Base-by-base conservation (phyloP, 2,113 vertebrate genomes). In the Eira barbara region DNA sequence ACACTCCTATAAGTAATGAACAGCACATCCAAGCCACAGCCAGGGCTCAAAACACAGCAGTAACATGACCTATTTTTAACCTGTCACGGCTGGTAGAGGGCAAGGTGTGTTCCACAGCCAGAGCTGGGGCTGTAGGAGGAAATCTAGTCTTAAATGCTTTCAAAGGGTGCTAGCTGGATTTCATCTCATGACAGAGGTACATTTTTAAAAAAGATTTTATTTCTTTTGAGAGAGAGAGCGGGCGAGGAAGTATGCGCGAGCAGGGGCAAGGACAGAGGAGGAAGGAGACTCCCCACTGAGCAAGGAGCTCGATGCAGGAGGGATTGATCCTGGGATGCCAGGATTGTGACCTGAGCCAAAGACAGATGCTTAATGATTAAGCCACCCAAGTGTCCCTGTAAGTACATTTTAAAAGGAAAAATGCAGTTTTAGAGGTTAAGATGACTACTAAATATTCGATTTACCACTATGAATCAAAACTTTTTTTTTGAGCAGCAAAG, bases 361-460 rank as follows among this genome's bases (percentile, higher is more conserved):
- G 63, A 14, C 63, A 65, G 29, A 15, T 6, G 13, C 29, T 65
- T 65, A 34, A 31, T 65, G 29, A 34, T 6, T 31, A 29, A 65
- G 13, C 25, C 59, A 27, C 59, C 59, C 59, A 63, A 11, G 59
- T 4, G 4, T 14, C 63, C 63, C 13, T 14, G 0, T 29, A 65
- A 65, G 6, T 14, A 65, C 63, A 69, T 39, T 94, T 92, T 65
- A 47, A 91, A 95, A 78, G 23, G 25, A 91, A 97, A 95, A 92
- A 39, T 27, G 29, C 25, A 90, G 5, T 45, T 95, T 47, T 59
- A 31, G 45, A 73, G 31, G 31, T 31, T 79, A 84, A 73, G 39
- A 45, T 39, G 11, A 94, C 21, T 29, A 92, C 61, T 91, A 88
- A 83, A 78, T 78, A 65, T 80, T 59, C 65, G 31, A 81, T 27